Evolutionary conservation across 2,888 invertebrate species (phyloP), one percentile per base, ranked within the genome.

Genomic region (Eledone cirrhosa): DNA sequence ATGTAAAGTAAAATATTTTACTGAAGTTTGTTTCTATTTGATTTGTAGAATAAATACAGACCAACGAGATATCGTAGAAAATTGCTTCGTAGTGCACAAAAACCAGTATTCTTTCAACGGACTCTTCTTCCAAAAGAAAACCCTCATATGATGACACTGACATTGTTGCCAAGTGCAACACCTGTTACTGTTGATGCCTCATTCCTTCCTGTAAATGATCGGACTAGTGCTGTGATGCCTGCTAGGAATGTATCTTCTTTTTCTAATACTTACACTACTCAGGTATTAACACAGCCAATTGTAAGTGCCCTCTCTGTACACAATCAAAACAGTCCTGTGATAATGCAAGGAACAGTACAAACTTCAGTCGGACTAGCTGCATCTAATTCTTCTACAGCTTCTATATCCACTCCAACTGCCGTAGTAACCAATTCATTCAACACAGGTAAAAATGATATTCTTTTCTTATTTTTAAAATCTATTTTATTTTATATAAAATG

Each of bases 231-330:
- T 76, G 48, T 76, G 48, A 76, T 48, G 24, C 41, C 48, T 14
- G 24, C 76, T 11, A 24, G 76, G 27, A 24, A n/a, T 76, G 76
- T 76, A 7, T 48, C 76, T 48, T 48, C 76, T 29, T 76, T 76
- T 0, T 76, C 76, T 2, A 76, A 72, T 27, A 72, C 76, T 48
- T 48, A 76, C 27, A 76, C 76, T 29, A 76, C 48, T 4, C 76
- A 47, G 27, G 48, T 76, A 48, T 76, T 76, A 76, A 76, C 76
- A 3, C 76, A 76, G 29, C 76, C 76, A n/a, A 76, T 76, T 76
- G 48, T 47, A 8, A 76, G 76, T 48, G 31, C 72, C 22, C 72
- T 72, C 22, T 76, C 76, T 48, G 27, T 76, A 27, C 76, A 76
- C 48, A 47, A 76, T 13, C 76, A 41, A 27, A 76, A 47, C 48